phyloP scores from a whole-genome alignment of 1,140 invertebrate genomes.

The Trichogramma pretiosum region DNA sequence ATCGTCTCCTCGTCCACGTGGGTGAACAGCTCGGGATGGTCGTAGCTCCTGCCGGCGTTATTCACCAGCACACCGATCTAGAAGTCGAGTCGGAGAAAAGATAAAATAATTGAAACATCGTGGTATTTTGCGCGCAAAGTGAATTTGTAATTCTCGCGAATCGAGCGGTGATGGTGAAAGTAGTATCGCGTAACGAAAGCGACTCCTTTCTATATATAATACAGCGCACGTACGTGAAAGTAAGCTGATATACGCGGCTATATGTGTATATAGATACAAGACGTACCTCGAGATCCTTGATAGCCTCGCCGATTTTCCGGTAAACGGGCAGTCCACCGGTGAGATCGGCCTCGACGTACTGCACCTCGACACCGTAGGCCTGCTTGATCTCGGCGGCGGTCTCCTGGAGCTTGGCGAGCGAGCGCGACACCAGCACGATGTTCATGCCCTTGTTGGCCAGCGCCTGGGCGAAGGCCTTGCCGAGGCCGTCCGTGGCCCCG shows the following conservation, averaged over 20 bases:
- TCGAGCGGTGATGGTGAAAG: background rate
- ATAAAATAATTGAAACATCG: no score
- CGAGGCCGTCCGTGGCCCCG: constrained; percentile 85
- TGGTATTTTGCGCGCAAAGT: background rate
- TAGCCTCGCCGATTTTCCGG: constrained; percentile 62
- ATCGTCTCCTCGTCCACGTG: constrained; percentile 52
- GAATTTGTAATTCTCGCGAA: no score
- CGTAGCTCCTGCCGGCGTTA: constrained; percentile 90
- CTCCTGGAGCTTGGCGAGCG: constrained; percentile 67
- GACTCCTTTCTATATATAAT: no score
- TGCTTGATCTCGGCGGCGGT: constrained; percentile 74
- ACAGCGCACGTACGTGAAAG: no score
- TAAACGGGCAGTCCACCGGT: constrained; percentile 64
- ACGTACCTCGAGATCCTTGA: constrained; percentile 64
- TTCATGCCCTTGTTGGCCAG: constrained; percentile 75
- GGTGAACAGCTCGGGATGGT: constrained; percentile 77
- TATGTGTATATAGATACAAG: no score
- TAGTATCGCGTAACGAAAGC: background rate
- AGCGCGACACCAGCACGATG: constrained; percentile 82
- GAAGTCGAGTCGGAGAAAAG: no score
- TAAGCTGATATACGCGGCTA: no score
- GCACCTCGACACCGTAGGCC: constrained; percentile 68
- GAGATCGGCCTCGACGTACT: constrained; percentile 79
- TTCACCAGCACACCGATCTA: constrained; percentile 84
- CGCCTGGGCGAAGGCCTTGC: constrained; percentile 77